Evolutionary conservation across 2,888 invertebrate species (phyloP), one percentile per base, ranked within the genome.

Genomic region (Hemithea aestivaria): DNA sequence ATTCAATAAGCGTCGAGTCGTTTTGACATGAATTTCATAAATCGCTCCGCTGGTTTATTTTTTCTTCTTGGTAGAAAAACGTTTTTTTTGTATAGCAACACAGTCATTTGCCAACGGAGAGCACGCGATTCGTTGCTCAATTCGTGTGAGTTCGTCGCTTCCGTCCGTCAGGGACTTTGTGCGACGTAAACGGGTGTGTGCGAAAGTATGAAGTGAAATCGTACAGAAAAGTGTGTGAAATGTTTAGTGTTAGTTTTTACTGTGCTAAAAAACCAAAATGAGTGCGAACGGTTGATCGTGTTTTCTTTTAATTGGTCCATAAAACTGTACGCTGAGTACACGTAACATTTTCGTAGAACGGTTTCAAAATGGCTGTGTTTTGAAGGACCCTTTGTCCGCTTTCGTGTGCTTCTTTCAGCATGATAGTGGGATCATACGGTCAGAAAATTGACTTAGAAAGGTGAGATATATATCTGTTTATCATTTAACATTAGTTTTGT

Each of bases 281-380:
- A 83, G 82, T 85, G 82, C 74, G 70, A 84, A 85, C 75, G 81
- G 84, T 69, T 87, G 83, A 73, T 62, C 52, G 58, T 62, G 63
- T 65, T 65, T 62, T 50, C 56, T 62, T 62, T 57, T 53, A 42
- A 60, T 66, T 58, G 58, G 58, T 48, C 54, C 46, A 51, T 45
- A 59, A 69, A 73, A 77, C 65, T 71, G 62, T 66, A 73, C 64
- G 53, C 55, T 67, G 69, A 56, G 73, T 76, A 79, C 81, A 85
- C 81, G 83, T 84, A 87, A 84, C 85, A 83, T 83, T 84, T 50
- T 76, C 62, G 44, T 79, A 73, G 76, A 72, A 84, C 84, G 64
- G 84, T 87, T 88, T 87, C 91, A 91, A 91, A 90, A 91, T 91
- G 91, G 91, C 91, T 90, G 91, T 89, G 88, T 89, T 89, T 90